Conservation (phyloP, 2,113 vertebrate genomes). For the Burhinus bistriatus region DNA sequence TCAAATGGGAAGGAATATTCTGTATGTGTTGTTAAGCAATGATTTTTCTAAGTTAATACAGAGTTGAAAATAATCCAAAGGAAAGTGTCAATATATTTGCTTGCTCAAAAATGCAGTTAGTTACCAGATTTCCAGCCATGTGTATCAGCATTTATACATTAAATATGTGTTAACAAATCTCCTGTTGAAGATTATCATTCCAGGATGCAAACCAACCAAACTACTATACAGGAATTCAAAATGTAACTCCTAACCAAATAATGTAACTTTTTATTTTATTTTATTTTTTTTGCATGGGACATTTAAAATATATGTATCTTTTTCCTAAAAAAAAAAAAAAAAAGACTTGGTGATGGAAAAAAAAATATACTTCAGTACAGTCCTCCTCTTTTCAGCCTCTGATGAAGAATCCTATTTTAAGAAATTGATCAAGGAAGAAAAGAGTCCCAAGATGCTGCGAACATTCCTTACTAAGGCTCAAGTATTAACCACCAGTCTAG, state of each 20-base stretch:
- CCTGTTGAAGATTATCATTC: constrained; percentile 48
- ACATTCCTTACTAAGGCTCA: constrained; percentile 80
- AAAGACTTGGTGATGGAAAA: constrained; percentile 85
- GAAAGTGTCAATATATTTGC: constrained; percentile 9
- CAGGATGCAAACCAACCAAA: constrained; percentile 50
- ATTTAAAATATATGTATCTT: constrained; percentile 71
- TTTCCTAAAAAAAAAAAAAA: constrained; percentile 79
- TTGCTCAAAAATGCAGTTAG: not conserved
- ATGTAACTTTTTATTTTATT: constrained; percentile 34
- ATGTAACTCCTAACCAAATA: constrained; percentile 61
- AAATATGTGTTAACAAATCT: constrained; percentile 19
- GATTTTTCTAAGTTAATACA: constrained; percentile 13
- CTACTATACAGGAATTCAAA: constrained; percentile 34
- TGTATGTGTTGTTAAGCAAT: constrained; percentile 14
- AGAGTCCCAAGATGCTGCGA: constrained; percentile 78
- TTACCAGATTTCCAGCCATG: constrained; percentile 16
- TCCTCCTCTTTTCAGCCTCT: constrained; percentile 98
- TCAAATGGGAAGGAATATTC: constrained; percentile 24
- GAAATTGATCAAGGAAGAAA: constrained; percentile 93
- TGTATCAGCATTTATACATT: constrained; percentile 17
- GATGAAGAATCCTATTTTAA: constrained; percentile 98
- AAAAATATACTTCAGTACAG: constrained; percentile 92
- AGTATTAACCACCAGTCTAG: constrained; percentile 78
- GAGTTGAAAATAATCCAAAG: constrained; percentile 16
- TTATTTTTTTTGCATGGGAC: constrained; percentile 73